Conservation (phyloP, 2,113 vertebrate genomes). For the Donacobius atricapilla region DNA sequence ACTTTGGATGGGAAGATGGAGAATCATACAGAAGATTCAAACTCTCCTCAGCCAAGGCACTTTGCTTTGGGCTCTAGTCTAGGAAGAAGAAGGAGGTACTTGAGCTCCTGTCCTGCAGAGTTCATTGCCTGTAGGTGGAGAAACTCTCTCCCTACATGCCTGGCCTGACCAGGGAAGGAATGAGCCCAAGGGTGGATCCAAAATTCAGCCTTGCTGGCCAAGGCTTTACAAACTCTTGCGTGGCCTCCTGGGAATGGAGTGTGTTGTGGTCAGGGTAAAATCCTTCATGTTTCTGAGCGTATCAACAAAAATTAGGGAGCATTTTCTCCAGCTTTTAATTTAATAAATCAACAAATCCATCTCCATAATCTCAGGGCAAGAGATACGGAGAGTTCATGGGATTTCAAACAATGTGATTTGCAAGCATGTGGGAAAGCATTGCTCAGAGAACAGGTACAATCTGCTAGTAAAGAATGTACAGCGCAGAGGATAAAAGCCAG, state of each 20-base stretch:
- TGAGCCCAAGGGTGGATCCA: neutral
- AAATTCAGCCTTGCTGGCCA: neutral
- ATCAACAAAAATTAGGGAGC: neutral
- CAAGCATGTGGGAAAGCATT: fast-evolving
- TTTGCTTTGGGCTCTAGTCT: neutral
- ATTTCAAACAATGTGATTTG: neutral
- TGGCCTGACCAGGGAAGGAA: neutral
- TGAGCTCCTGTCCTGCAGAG: neutral
- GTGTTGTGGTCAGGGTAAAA: neutral
- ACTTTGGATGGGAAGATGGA: neutral
- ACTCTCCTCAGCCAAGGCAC: neutral
- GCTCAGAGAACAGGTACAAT: neutral
- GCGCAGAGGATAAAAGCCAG: neutral
- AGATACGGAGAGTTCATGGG: fast-evolving
- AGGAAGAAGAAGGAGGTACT: neutral
- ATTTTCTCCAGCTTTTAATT: neutral
- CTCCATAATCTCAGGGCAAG: neutral
- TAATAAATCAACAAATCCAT: neutral
- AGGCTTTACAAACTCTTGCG: neutral
- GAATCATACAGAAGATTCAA: neutral
- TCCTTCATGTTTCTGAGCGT: neutral
- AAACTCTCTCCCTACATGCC: neutral
- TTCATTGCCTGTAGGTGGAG: neutral
- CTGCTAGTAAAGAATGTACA: neutral
- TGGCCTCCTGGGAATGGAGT: neutral